phyloP scores from a whole-genome alignment of 2,113 vertebrate genomes.

The Ramphastos sulfuratus region DNA sequence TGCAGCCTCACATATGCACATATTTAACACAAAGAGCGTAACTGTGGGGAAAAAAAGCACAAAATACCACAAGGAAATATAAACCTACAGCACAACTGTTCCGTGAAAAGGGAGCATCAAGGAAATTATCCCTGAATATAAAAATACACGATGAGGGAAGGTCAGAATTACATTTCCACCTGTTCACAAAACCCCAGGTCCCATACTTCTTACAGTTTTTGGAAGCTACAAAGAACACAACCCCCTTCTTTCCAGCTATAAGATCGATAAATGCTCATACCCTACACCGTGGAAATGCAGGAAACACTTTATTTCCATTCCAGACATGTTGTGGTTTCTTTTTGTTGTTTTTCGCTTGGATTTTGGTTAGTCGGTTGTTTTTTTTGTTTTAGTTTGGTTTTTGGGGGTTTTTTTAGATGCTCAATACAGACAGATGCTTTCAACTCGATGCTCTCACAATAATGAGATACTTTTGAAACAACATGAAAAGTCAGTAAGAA shows the following conservation, averaged over 20 bases:
- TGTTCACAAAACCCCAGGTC: background rate
- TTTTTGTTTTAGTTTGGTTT: too few relatives aligned
- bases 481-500: background rate
- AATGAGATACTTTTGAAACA: background rate
- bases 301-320: background rate
- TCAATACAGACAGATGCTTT: background rate
- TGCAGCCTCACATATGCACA: background rate
- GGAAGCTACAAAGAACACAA: background rate
- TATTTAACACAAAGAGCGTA: constrained; percentile 20
- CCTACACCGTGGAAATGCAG: background rate
- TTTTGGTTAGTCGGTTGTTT: too few relatives aligned
- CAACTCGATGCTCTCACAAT: background rate
- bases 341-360: background rate
- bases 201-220: background rate
- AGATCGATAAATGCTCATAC: rapidly evolving
- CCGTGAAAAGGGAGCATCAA: constrained; percentile 15
- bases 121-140: constrained; percentile 34
- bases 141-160: background rate
- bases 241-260: background rate
- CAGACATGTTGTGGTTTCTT: background rate
- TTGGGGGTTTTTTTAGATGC: background rate
- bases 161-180: constrained; percentile 27
- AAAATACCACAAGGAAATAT: constrained; percentile 45
- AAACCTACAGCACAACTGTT: constrained; percentile 49
- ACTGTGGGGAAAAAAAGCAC: background rate